Evolutionary conservation across 2,888 invertebrate species (phyloP).

Genomic region (Ernsta delagoae): DNA sequence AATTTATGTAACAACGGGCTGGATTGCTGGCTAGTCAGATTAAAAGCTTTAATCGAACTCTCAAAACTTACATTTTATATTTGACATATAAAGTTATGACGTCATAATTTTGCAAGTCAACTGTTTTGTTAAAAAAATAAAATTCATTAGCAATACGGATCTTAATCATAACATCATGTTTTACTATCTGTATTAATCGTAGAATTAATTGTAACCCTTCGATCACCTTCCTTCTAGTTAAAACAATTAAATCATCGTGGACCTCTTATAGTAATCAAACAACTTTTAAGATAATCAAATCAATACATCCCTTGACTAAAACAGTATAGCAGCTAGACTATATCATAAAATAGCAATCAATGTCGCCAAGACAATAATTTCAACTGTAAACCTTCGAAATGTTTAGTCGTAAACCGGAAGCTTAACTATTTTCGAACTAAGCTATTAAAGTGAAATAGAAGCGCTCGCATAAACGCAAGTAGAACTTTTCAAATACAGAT

Average conservation of each 20-base stretch:
- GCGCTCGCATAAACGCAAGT: slow-evolving; percentile 31
- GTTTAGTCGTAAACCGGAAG: slow-evolving; percentile 29
- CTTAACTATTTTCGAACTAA: slow-evolving; percentile 33
- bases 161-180: too few species aligned
- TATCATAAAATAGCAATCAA: slow-evolving; percentile 17
- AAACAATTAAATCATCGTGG: not conserved
- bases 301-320: not conserved
- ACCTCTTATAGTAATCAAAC: too few species aligned
- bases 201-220: too few species aligned
- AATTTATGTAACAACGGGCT: too few species aligned
- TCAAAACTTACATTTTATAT: too few species aligned
- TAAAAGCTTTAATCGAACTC: too few species aligned
- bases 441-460: slow-evolving; percentile 33
- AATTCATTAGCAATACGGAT: too few species aligned
- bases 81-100: too few species aligned
- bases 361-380: slow-evolving; percentile 19
- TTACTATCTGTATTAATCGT: too few species aligned
- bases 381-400: slow-evolving; percentile 21
- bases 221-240: not conserved
- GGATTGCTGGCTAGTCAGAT: too few species aligned
- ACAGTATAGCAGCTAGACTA: not conserved
- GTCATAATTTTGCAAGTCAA: too few species aligned
- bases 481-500: not conserved
- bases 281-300: not conserved
- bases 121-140: too few species aligned